A percentile compares a stretch with the other conserved stretches of the same genome.
Evolutionary conservation across 2,797 vertebrate species (phyloP).

Genomic region (Microchirus variegatus): DNA sequence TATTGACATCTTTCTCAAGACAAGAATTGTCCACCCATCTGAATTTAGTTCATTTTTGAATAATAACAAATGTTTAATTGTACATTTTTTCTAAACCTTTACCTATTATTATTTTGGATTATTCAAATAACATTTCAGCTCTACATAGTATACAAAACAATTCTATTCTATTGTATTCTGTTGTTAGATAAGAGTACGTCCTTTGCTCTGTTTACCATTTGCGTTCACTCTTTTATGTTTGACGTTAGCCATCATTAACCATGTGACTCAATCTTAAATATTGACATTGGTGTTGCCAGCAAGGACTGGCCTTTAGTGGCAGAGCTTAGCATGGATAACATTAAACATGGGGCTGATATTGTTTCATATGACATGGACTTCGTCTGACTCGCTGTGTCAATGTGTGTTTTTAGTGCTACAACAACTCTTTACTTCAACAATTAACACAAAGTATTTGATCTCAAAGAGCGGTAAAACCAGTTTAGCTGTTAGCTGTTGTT

Average conservation of each 20-base stretch:
- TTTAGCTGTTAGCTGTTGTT: neutral
- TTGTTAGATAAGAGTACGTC: neutral
- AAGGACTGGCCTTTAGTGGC: constrained; percentile 18
- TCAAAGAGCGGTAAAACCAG: neutral
- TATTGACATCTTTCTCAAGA: no score
- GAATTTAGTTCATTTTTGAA: no score
- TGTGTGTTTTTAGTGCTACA: neutral
- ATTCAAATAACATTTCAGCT: no score
- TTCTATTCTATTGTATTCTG: neutral
- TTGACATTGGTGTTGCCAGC: constrained; percentile 72
- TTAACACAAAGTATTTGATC: neutral
- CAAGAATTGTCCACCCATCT: no score
- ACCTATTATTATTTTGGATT: no score
- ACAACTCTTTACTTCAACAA: neutral
- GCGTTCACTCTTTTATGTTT: constrained; percentile 32
- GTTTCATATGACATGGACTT: neutral
- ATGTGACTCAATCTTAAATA: constrained; percentile 72
- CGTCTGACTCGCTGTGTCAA: neutral
- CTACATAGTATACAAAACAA: no score
- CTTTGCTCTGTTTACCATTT: constrained; percentile 18
- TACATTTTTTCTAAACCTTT: no score
- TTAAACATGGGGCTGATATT: neutral
- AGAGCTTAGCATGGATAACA: constrained; percentile 9
- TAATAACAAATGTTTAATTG: no score
- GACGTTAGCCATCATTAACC: constrained; percentile 38